Evolutionary conservation across 1,140 invertebrate genomes (phyloP), one percentile per base, ranked within the genome.

Genomic region (Drosophila ficusphila): DNA sequence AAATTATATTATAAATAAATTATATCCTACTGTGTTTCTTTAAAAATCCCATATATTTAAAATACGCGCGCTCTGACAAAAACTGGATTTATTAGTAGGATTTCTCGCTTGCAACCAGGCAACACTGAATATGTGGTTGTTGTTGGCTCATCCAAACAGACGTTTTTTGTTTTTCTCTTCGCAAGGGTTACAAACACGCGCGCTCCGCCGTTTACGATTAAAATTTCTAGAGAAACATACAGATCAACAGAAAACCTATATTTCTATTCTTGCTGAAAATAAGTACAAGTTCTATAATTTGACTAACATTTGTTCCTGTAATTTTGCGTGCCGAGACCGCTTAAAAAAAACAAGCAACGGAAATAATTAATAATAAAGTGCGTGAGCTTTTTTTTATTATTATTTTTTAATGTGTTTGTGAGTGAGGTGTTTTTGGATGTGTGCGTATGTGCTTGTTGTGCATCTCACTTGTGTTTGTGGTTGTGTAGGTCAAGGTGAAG

Each of bases 401-500:
- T 44, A 8, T 58, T 36, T 36, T 56, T 54, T 21, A n/a, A n/a
- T 18, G 3, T 12, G 18, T 29, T 21, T 57, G 12, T 18, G n/a
- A 12, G 2, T 7, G 39, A 5, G 9, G 19, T 12, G 6, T n/a
- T 36, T 27, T 39, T 39, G 9, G 2, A 8, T 3, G 6, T 27
- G 19, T 42, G 34, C 51, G 60, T 11, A 12, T 11, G 2, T 16
- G 18, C 31, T 7, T 21, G 7, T 23, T 21, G 38, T 27, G 64
- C 62, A 56, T 69, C 48, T 25, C 36, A 23, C 29, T 68, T 46
- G 62, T 25, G 14, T 14, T 21, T 23, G 65, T 56, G 42, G 18
- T 69, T 33, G 65, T 69, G 62, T 69, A 69, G 65, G 65, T 69
- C 65, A 69, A 69, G 65, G 65, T 68, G 64, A 68, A 23, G 64